Evolutionary conservation across 2,888 invertebrate species (phyloP).

Genomic region (Trachelus iudaicus): DNA sequence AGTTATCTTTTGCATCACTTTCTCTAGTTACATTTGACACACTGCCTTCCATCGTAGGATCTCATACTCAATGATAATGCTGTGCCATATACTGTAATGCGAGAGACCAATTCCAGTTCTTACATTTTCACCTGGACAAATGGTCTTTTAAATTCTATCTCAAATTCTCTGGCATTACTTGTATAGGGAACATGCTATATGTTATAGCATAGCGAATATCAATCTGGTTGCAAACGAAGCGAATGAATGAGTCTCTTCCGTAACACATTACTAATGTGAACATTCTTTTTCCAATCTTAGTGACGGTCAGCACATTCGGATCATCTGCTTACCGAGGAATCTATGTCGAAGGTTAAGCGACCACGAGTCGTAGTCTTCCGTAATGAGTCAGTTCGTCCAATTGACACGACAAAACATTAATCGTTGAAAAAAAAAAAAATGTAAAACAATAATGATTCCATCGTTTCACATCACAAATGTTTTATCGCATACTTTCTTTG

Average conservation of each 20-base stretch:
- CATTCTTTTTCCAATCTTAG: conserved; percentile 65
- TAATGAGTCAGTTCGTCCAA: conserved; percentile 21
- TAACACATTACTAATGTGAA: conserved; percentile 62
- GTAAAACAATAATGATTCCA: background rate
- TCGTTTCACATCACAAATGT: background rate
- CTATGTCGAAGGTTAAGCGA: conserved; percentile 63
- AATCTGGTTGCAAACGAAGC: conserved; percentile 40
- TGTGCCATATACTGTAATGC: background rate
- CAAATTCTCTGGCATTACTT: background rate
- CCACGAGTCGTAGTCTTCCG: conserved; percentile 44
- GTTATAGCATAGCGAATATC: background rate
- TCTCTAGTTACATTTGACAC: background rate
- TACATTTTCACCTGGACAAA: background rate
- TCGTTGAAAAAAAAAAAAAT: conserved; percentile 1
- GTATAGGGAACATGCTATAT: background rate
- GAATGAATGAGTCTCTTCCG: conserved; percentile 57
- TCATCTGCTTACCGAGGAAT: conserved; percentile 62
- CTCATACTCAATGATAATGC: background rate
- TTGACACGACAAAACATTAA: conserved; percentile 11
- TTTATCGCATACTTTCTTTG: background rate
- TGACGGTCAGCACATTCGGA: conserved; percentile 62
- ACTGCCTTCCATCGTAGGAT: background rate
- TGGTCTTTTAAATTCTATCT: background rate
- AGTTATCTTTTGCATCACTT: background rate
- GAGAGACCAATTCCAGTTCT: background rate